phyloP scores from a whole-genome alignment of 2,888 invertebrate genomes.

The Azorinus chamasolen region DNA sequence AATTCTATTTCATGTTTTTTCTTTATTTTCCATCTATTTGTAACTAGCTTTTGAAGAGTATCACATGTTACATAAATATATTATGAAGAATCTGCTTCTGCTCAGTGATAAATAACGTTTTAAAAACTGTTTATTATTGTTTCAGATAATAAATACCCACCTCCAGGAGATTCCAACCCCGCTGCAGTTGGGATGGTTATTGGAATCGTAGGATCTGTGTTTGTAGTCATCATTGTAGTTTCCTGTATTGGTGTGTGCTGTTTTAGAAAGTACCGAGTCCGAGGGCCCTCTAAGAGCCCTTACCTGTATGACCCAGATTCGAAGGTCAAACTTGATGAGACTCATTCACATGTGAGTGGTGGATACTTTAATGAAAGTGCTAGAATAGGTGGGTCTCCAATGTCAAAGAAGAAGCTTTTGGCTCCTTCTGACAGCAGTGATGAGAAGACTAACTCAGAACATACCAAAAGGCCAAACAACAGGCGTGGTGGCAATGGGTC shows the following conservation, averaged over 20 bases:
- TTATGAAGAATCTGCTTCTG: too few relatives aligned
- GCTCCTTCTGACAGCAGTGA: conserved; percentile 52
- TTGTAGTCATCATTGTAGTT: conserved; percentile 70
- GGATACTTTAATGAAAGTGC: conserved; percentile 58
- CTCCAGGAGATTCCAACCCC: conserved; percentile 64
- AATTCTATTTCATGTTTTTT: too few relatives aligned
- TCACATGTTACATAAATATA: too few relatives aligned
- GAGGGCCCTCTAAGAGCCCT: conserved; percentile 38
- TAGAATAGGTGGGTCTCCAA: conserved; percentile 50
- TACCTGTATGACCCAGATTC: conserved; percentile 39
- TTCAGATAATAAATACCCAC: conserved; percentile 55
- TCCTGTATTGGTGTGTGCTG: conserved; percentile 73
- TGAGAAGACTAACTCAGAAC: conserved; percentile 14
- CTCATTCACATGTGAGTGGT: conserved; percentile 30
- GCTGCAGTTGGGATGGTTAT: conserved; percentile 72
- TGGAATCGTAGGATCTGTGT: conserved; percentile 75
- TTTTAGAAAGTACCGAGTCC: conserved; percentile 61
- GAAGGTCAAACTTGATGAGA: conserved; percentile 44
- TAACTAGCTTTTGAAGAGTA: too few relatives aligned
- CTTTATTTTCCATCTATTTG: too few relatives aligned
- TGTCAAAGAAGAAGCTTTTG: conserved; percentile 60
- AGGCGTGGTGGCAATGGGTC: background rate
- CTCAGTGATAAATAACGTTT: too few relatives aligned
- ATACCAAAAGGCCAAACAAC: too few relatives aligned
- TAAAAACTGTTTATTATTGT: too few relatives aligned